Evolutionary conservation across 1,140 invertebrate species (phyloP).

Genomic region (Rhopalosiphum padi): DNA sequence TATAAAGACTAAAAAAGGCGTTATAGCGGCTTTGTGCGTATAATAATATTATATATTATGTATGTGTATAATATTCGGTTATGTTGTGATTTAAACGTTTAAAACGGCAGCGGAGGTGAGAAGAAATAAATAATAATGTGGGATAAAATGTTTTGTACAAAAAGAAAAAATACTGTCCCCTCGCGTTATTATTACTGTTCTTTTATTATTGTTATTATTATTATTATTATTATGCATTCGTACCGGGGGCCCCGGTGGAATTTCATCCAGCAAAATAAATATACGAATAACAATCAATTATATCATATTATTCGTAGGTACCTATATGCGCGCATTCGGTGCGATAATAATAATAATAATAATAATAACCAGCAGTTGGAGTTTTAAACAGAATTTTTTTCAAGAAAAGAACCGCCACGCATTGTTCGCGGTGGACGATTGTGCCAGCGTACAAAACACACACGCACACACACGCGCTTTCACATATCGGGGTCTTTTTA

Average conservation of each 20-base stretch:
- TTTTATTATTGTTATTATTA: slow-evolving; percentile 19
- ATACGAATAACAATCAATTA: not conserved
- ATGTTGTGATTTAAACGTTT: not conserved
- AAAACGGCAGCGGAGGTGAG: not conserved
- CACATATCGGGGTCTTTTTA: slow-evolving; percentile 33
- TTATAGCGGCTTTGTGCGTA: not conserved
- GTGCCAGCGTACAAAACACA: not conserved
- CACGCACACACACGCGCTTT: not conserved
- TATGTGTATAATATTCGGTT: not conserved
- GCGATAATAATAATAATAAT: slow-evolving; percentile 20
- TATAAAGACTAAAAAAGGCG: not conserved
- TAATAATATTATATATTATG: not conserved
- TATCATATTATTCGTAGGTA: not conserved
- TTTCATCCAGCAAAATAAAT: slow-evolving; percentile 11
- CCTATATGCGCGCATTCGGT: not conserved
- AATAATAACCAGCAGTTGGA: slow-evolving; percentile 5
- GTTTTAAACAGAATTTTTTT: slow-evolving; percentile 20
- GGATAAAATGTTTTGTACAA: not conserved
- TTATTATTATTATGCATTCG: slow-evolving; percentile 6
- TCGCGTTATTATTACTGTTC: not conserved
- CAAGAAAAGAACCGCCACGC: not conserved
- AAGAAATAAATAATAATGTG: not conserved
- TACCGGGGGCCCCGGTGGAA: not conserved
- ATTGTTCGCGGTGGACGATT: not conserved
- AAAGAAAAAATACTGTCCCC: not conserved